A percentile compares a stretch with the other conserved stretches of the same genome.
phyloP scores from a whole-genome alignment of 2,113 vertebrate species.

The Sorex fumeus region DNA sequence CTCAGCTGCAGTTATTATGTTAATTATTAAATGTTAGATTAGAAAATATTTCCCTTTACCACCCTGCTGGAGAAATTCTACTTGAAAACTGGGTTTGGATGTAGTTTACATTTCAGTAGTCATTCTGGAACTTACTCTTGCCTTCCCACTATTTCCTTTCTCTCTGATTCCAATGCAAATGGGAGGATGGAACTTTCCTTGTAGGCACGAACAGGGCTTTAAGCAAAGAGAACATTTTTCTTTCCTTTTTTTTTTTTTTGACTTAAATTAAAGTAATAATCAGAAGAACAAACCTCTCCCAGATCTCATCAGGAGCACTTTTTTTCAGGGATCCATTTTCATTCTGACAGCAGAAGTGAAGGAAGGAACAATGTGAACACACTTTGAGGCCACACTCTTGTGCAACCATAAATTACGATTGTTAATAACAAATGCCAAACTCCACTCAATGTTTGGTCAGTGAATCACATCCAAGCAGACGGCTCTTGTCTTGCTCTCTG shows the following conservation, averaged over 20 bases:
- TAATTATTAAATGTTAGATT: neutral
- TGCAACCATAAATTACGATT: neutral
- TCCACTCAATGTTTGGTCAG: neutral
- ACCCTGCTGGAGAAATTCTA: slow-evolving; percentile 14
- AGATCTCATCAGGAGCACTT: neutral
- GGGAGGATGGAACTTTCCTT: neutral
- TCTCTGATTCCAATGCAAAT: neutral
- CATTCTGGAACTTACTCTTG: neutral
- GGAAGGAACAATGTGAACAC: slow-evolving; percentile 19
- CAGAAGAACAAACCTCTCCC: neutral
- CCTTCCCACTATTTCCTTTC: slow-evolving; percentile 5
- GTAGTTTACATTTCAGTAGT: neutral
- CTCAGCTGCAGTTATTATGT: too few relatives aligned
- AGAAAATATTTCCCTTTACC: neutral
- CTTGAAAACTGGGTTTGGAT: neutral
- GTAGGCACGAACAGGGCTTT: slow-evolving; percentile 17
- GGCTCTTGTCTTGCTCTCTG: neutral
- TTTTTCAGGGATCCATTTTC: neutral
- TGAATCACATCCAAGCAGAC: neutral
- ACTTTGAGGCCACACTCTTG: neutral
- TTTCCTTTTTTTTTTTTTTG: too few relatives aligned
- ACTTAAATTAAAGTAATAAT: neutral
- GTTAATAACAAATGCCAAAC: neutral
- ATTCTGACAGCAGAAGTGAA: neutral
- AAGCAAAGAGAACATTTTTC: slow-evolving; percentile 18